Percentiles rank a stretch among this genome's conserved stretches.
These are phyloP conservation scores for Macaria liturata DNA, from an alignment of 2,888 invertebrate species.

Conservation along the genomic window DNA sequence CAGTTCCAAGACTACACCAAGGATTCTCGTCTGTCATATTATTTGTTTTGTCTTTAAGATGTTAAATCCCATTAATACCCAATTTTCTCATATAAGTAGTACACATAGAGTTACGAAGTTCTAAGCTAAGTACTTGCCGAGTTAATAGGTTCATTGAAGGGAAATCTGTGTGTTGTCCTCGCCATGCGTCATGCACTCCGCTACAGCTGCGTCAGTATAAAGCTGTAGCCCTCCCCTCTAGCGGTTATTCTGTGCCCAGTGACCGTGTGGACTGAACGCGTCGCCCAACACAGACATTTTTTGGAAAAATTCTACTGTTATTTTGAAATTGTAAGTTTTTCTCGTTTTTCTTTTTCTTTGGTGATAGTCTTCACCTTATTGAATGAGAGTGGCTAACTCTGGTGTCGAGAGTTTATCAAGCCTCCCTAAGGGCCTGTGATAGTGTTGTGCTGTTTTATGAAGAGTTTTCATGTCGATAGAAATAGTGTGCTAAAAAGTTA, in stretches of 20 bases:
- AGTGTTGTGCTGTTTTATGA: constrained; percentile 8
- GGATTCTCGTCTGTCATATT: no score
- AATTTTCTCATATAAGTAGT: no score
- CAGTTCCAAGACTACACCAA: no score
- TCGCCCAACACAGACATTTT: constrained; percentile 38
- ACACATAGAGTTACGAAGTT: no score
- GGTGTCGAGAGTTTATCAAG: no score
- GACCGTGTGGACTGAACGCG: constrained; percentile 44
- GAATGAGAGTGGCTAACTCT: no score
- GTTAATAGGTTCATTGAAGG: constrained; percentile 7
- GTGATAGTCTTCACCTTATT: neutral
- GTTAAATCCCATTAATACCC: no score
- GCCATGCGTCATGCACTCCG: constrained; percentile 48
- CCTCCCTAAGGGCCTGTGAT: constrained; percentile 2
- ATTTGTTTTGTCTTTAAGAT: no score
- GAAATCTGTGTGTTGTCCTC: constrained; percentile 42
- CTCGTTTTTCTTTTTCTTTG: constrained; percentile 36
- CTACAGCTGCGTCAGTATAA: constrained; percentile 44
- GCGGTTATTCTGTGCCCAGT: constrained; percentile 50
- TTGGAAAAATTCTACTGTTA: constrained; percentile 39
- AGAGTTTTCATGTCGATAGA: no score
- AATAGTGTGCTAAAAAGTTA: no score
- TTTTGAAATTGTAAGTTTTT: constrained; percentile 51
- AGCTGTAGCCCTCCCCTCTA: constrained; percentile 56
- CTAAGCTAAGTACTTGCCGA: no score